phyloP scores from a whole-genome alignment of 2,797 vertebrate genomes.

The Synaphobranchus kaupii region DNA sequence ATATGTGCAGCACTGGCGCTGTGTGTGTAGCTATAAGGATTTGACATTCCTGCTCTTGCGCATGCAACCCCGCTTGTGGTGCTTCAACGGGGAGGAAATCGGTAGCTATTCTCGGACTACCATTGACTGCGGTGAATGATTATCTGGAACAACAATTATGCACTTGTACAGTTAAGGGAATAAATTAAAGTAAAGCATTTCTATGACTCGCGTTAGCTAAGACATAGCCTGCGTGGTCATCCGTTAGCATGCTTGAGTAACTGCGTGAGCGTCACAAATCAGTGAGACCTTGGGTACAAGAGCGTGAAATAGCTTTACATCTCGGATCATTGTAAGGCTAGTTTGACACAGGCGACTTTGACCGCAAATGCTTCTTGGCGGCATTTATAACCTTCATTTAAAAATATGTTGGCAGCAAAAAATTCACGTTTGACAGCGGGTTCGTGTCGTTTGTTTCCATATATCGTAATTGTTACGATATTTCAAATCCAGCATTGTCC shows the following conservation, averaged over 20 bases:
- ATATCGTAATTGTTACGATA: background rate
- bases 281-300: background rate
- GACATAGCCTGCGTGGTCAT: background rate
- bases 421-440: background rate
- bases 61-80: background rate
- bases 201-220: background rate
- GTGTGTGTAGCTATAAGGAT: background rate
- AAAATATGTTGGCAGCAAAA: background rate
- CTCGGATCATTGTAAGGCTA: background rate
- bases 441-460: background rate
- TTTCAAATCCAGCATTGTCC: background rate
- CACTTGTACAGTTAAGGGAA: background rate
- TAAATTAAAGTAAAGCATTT: background rate
- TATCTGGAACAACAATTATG: background rate
- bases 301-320: background rate
- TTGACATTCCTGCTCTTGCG: conserved; percentile 12
- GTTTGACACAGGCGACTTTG: background rate
- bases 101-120: background rate
- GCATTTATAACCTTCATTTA: background rate
- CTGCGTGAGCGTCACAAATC: background rate
- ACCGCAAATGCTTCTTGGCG: background rate
- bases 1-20: background rate
- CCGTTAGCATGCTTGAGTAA: background rate
- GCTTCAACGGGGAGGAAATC: background rate
- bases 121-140: background rate